Evolutionary conservation across 2,888 invertebrate species (phyloP).

Genomic region (Lepidocyrtoides sp.): DNA sequence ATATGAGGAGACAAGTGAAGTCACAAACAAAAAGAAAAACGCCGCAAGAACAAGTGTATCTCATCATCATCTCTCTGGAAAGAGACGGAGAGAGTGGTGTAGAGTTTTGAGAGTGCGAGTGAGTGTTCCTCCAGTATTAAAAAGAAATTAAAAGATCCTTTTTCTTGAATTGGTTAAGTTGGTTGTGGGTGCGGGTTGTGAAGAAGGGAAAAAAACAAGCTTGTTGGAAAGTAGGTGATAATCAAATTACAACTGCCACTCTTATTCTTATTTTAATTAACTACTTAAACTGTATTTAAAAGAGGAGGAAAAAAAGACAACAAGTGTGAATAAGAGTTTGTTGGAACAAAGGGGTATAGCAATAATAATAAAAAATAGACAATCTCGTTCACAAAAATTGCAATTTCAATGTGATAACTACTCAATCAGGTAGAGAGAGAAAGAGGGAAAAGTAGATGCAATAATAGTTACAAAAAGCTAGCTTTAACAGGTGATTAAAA

Average conservation of each 20-base stretch:
- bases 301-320: neutral
- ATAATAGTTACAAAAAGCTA: neutral
- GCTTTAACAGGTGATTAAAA: neutral
- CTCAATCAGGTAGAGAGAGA: neutral
- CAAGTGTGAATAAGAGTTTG: too few species aligned
- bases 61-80: neutral
- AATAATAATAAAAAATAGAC: too few species aligned
- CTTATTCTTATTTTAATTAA: neutral
- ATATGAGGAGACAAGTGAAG: neutral
- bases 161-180: neutral
- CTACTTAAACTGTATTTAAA: neutral
- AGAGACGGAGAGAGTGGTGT: neutral
- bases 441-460: neutral
- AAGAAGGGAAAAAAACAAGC: neutral
- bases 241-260: neutral
- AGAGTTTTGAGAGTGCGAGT: neutral
- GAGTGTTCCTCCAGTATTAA: slow-evolving; percentile 29
- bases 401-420: slow-evolving; percentile 11
- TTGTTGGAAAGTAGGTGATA: slow-evolving; percentile 9
- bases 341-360: too few species aligned
- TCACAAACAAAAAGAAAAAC: slow-evolving; percentile 32
- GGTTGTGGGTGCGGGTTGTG: neutral
- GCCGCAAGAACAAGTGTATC: neutral
- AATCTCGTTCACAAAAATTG: slow-evolving; percentile 32
- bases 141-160: slow-evolving; percentile 26